Conservation (phyloP, 2,113 vertebrate species). For the Cricetomys ansorgei region DNA sequence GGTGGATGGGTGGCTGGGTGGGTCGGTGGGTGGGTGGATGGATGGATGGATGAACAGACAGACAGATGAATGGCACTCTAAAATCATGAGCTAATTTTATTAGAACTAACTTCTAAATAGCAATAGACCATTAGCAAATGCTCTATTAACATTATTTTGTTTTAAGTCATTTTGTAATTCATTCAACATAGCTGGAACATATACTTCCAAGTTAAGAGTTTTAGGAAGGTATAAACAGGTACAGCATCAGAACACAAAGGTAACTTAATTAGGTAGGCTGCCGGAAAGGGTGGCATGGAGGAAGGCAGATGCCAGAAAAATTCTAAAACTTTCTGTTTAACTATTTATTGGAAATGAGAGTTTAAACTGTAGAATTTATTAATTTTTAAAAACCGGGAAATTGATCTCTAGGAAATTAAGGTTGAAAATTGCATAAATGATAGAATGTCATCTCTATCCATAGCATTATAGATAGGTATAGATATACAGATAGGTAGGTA, state of each 20-base stretch:
- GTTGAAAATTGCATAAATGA: background rate
- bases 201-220: background rate
- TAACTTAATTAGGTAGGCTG: background rate
- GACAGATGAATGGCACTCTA: background rate
- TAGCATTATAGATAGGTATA: background rate
- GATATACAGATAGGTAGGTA: background rate
- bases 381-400: background rate
- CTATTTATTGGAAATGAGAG: background rate
- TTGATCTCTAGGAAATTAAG: background rate
- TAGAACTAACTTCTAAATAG: background rate
- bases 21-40: background rate
- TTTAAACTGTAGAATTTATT: slow-evolving; percentile 3
- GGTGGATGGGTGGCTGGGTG: too few relatives aligned
- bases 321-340: background rate
- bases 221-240: background rate
- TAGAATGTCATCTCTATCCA: background rate
- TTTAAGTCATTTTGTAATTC: background rate
- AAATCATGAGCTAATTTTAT: background rate
- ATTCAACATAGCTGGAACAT: background rate
- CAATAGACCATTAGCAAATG: background rate
- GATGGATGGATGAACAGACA: background rate
- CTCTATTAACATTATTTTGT: slow-evolving; percentile 26
- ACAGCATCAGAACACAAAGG: background rate
- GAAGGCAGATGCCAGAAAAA: background rate
- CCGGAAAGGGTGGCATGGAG: rapidly evolving